phyloP scores from a whole-genome alignment of 2,113 vertebrate species.

The Halcyon senegalensis region DNA sequence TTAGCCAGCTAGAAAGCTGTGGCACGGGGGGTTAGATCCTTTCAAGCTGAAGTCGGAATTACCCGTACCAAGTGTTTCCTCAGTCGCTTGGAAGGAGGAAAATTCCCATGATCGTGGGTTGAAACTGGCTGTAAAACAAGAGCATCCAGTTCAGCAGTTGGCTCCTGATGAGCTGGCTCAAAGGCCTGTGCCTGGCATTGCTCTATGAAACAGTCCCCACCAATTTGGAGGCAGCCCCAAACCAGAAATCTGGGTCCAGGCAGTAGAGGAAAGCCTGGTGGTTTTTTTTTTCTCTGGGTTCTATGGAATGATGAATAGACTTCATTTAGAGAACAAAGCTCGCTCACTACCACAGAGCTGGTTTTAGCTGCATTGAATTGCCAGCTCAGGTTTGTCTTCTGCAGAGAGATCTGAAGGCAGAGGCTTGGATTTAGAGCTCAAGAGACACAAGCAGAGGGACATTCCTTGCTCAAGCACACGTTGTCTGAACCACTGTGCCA shows the following conservation, averaged over 20 bases:
- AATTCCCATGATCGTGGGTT: slow-evolving; percentile 80
- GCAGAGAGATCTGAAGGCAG: not conserved
- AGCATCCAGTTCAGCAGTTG: slow-evolving; percentile 42
- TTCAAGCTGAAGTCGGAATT: slow-evolving; percentile 75
- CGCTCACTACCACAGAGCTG: not conserved
- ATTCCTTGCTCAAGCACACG: not conserved
- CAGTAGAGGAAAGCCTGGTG: not conserved
- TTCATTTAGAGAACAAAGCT: not conserved
- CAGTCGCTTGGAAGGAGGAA: slow-evolving; percentile 74
- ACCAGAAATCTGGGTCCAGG: not conserved
- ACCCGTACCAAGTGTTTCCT: slow-evolving; percentile 73
- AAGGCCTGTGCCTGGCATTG: slow-evolving; percentile 33
- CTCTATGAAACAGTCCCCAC: slow-evolving; percentile 11
- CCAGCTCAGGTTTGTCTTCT: not conserved
- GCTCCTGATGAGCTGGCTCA: slow-evolving; percentile 31
- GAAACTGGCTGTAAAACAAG: slow-evolving; percentile 76
- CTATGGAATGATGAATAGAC: not conserved
- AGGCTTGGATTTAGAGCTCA: not conserved
- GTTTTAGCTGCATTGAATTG: not conserved
- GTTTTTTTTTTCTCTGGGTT: not conserved
- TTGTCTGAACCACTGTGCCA: not conserved
- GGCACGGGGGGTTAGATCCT: slow-evolving; percentile 63
- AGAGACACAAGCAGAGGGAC: not conserved
- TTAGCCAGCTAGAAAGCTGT: slow-evolving; percentile 53
- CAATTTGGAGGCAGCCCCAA: not conserved